phyloP scores from a whole-genome alignment of 1,140 invertebrate genomes.

The Venustaconcha ellipsiformis region DNA sequence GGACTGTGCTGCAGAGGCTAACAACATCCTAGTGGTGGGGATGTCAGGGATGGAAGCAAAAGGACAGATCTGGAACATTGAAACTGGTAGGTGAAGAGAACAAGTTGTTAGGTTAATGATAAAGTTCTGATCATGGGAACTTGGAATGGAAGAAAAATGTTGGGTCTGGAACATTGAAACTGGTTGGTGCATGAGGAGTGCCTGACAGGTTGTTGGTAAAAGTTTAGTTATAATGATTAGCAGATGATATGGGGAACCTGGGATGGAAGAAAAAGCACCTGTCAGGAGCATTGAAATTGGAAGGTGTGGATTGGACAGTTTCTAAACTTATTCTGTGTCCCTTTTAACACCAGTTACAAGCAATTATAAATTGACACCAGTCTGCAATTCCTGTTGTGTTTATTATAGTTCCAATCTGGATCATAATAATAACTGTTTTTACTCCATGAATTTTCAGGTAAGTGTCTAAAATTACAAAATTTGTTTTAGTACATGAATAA shows the following conservation, averaged over 20 bases:
- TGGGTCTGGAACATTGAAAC: background rate
- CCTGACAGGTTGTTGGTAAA: background rate
- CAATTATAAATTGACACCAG: no score
- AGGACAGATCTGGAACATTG: conserved; percentile 45
- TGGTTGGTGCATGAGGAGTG: background rate
- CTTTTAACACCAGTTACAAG: no score
- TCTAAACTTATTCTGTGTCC: no score
- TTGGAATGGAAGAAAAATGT: background rate
- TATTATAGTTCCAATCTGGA: no score
- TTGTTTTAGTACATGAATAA: no score
- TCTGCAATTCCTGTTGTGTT: no score
- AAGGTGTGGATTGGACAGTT: background rate
- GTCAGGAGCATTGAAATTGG: no score
- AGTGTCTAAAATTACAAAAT: no score
- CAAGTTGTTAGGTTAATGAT: background rate
- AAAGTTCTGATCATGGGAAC: background rate
- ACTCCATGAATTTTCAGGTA: no score
- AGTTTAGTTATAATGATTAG: no score
- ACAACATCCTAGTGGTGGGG: conserved; percentile 41
- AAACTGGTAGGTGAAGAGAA: conserved; percentile 32
- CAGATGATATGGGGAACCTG: background rate
- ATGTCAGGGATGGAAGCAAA: conserved; percentile 48
- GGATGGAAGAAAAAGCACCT: no score
- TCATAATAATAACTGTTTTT: no score
- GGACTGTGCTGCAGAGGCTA: conserved; percentile 48